A percentile compares a stretch with the other conserved stretches of the same genome.
These are phyloP conservation scores for Esox niger DNA, from an alignment of 2,113 vertebrate species.

Conservation along the genomic window DNA sequence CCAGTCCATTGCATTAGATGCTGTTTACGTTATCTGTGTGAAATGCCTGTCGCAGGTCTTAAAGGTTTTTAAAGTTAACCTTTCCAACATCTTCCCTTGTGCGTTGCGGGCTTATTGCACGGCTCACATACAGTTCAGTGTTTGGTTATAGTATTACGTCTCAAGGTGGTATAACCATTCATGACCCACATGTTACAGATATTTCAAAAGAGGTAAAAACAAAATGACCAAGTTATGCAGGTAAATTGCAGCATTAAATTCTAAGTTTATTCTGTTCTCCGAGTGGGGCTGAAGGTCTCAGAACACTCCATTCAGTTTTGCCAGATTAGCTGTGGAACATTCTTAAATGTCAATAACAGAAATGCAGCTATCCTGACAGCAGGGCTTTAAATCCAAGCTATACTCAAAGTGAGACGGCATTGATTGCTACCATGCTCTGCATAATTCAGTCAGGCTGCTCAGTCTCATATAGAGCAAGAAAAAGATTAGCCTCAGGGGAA, in stretches of 20 bases:
- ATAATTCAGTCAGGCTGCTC: constrained; percentile 34
- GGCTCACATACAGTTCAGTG: too few species aligned
- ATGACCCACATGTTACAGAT: neutral
- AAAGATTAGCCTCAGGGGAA: constrained; percentile 48
- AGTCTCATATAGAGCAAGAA: constrained; percentile 33
- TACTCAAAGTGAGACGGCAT: constrained; percentile 20
- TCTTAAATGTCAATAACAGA: constrained; percentile 19
- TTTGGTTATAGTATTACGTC: too few species aligned
- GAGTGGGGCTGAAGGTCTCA: constrained; percentile 1
- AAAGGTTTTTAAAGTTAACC: too few species aligned
- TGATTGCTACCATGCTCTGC: constrained; percentile 40
- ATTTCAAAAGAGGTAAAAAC: neutral
- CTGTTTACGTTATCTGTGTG: too few species aligned
- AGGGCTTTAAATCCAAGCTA: constrained; percentile 31
- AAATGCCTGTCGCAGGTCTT: too few species aligned
- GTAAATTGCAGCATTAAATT: neutral
- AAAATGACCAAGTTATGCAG: neutral
- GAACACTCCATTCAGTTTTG: neutral
- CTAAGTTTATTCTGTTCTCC: neutral
- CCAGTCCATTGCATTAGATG: too few species aligned
- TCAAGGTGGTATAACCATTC: too few species aligned
- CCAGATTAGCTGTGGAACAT: constrained; percentile 7
- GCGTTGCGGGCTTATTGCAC: too few species aligned
- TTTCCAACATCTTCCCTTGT: too few species aligned
- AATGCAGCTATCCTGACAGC: constrained; percentile 36